Evolutionary conservation across 2,113 vertebrate genomes (phyloP).

Genomic region (Poicephalus meyeri): DNA sequence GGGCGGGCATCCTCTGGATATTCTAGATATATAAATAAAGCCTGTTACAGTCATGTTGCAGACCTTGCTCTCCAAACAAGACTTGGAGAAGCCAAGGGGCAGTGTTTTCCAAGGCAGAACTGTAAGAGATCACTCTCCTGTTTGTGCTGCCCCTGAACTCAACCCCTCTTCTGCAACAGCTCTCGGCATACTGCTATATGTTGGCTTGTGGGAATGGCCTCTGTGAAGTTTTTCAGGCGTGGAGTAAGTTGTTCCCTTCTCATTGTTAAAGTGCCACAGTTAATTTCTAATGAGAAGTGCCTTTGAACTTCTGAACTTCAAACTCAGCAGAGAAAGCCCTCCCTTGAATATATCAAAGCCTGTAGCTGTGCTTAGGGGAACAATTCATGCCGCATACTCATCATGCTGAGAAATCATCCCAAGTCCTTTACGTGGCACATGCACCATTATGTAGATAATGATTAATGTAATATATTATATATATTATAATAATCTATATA

Average conservation of each 20-base stretch:
- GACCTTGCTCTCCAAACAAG: not conserved
- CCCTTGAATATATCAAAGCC: not conserved
- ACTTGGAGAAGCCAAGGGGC: not conserved
- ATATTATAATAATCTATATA: no score
- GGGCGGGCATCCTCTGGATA: not conserved
- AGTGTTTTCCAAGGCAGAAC: not conserved
- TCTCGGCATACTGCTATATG: rapidly evolving
- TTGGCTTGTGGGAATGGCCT: not conserved
- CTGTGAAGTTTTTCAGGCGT: conserved; percentile 1
- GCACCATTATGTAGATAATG: not conserved
- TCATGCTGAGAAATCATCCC: not conserved
- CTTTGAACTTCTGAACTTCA: conserved; percentile 61
- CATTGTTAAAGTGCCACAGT: not conserved
- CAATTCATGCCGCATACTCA: not conserved
- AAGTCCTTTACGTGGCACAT: not conserved
- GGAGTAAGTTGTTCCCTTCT: not conserved
- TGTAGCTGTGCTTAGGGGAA: not conserved
- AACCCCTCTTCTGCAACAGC: not conserved
- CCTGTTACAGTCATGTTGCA: not conserved
- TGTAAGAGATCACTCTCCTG: not conserved
- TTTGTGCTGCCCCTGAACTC: not conserved
- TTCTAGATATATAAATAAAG: not conserved
- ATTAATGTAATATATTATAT: no score
- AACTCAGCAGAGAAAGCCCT: not conserved
- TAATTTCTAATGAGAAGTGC: conserved; percentile 62